phyloP scores from a whole-genome alignment of 2,888 invertebrate species.

The Drosophila aldrichi region DNA sequence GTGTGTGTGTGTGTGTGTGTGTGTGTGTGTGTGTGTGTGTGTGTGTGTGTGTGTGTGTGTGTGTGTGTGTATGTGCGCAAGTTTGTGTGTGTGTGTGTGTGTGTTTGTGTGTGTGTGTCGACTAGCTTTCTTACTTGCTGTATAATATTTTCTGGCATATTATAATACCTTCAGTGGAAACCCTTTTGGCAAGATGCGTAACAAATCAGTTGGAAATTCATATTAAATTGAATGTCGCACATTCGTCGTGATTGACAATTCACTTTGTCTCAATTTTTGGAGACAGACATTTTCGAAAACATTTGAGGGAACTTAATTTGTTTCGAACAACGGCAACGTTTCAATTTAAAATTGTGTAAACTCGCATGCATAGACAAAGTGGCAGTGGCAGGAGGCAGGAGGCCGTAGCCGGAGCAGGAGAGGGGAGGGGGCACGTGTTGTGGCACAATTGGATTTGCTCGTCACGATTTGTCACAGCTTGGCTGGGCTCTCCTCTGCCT shows the following conservation, averaged over 20 bases:
- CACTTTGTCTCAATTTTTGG: conserved; percentile 73
- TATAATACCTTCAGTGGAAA: conserved; percentile 7
- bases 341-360: conserved; percentile 80
- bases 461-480: conserved; percentile 78
- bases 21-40: too few relatives aligned
- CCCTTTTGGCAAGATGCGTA: conserved; percentile 41
- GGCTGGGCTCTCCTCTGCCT: conserved; percentile 27
- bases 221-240: conserved; percentile 44
- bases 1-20: too few relatives aligned
- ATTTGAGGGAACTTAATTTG: conserved; percentile 78
- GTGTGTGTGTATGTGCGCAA: too few relatives aligned
- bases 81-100: too few relatives aligned
- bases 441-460: conserved; percentile 69
- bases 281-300: conserved; percentile 63
- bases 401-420: conserved; percentile 40
- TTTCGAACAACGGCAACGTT: conserved; percentile 69
- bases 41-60: too few relatives aligned
- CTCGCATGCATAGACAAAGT: conserved; percentile 62
- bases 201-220: conserved; percentile 53
- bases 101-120: too few relatives aligned
- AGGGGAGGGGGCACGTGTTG: conserved; percentile 38
- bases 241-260: conserved; percentile 74
- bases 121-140: too few relatives aligned
- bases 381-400: conserved; percentile 32
- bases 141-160: neutral